These are phyloP conservation scores for Phylloscopus trochiloides DNA, from an alignment of 2,113 vertebrate genomes.

Conservation along the genomic window DNA sequence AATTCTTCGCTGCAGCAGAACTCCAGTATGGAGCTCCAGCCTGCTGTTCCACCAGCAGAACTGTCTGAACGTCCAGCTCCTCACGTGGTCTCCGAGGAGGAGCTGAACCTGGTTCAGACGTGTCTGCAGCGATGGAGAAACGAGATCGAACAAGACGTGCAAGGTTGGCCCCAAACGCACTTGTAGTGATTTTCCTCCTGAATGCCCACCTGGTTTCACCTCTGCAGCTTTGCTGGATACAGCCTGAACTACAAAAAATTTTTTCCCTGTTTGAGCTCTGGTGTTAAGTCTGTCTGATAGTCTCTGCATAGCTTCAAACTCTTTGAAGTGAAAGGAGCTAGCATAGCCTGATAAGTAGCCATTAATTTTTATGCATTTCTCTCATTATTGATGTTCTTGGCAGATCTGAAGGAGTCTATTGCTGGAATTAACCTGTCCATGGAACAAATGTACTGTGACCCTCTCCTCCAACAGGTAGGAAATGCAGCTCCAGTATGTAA, in stretches of 20 bases:
- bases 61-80: conserved; percentile 76
- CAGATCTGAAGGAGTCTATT: conserved; percentile 89
- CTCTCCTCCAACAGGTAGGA: conserved; percentile 87
- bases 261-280: not conserved
- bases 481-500: accelerated
- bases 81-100: conserved; percentile 76
- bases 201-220: not conserved
- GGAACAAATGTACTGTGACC: conserved; percentile 88
- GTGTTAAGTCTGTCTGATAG: accelerated
- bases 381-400: not conserved
- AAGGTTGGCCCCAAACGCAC: conserved; percentile 66
- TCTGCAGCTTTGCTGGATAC: not conserved
- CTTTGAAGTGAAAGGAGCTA: not conserved
- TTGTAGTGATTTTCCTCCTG: not conserved
- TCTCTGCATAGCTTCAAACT: not conserved
- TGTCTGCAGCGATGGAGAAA: conserved; percentile 92
- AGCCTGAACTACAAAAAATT: not conserved
- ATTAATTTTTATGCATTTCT: not conserved
- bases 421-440: conserved; percentile 75
- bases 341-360: not conserved
- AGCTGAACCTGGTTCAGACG: conserved; percentile 81
- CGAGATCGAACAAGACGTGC: conserved; percentile 88
- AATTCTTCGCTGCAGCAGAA: conserved; percentile 47
- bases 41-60: conserved; percentile 63
- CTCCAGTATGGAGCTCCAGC: conserved; percentile 58